Percentiles rank a stretch among this genome's conserved stretches.
phyloP scores from a whole-genome alignment of 2,888 invertebrate genomes.

The Platypus cylindrus region DNA sequence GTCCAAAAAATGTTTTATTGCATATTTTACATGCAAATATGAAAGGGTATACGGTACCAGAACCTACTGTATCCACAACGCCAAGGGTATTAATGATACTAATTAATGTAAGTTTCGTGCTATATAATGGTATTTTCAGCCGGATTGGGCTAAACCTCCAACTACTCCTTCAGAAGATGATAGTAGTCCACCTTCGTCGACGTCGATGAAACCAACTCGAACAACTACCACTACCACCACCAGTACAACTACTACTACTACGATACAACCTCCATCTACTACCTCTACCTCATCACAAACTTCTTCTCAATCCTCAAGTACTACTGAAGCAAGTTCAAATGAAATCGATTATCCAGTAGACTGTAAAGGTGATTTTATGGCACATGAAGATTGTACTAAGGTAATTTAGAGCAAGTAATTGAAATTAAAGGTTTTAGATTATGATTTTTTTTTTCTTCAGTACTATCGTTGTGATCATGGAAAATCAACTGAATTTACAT shows the following conservation, averaged over 20 bases:
- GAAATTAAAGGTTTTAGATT: background rate
- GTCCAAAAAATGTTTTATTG: constrained; percentile 60
- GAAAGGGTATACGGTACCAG: constrained; percentile 56
- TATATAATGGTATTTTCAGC: no score
- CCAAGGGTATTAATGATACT: constrained; percentile 45
- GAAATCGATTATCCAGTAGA: constrained; percentile 29
- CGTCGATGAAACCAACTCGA: constrained; percentile 13
- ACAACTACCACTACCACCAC: constrained; percentile 17
- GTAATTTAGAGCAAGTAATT: no score
- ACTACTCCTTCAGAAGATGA: constrained; percentile 44
- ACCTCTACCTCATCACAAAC: constrained; percentile 5
- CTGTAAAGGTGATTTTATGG: constrained; percentile 44
- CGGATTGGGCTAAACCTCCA: constrained; percentile 71
- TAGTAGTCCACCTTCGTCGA: constrained; percentile 18
- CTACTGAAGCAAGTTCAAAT: constrained; percentile 14
- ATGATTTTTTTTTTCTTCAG: constrained; percentile 36
- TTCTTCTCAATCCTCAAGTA: constrained; percentile 9
- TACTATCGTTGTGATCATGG: constrained; percentile 80
- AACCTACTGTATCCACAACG: constrained; percentile 50
- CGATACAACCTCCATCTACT: constrained; percentile 10
- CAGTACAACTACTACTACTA: constrained; percentile 13
- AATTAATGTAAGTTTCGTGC: background rate
- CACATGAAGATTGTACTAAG: constrained; percentile 45
- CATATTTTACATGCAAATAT: constrained; percentile 61
- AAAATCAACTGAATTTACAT: constrained; percentile 56